phyloP scores from a whole-genome alignment of 1,140 invertebrate genomes.

The Drosophila orena region DNA sequence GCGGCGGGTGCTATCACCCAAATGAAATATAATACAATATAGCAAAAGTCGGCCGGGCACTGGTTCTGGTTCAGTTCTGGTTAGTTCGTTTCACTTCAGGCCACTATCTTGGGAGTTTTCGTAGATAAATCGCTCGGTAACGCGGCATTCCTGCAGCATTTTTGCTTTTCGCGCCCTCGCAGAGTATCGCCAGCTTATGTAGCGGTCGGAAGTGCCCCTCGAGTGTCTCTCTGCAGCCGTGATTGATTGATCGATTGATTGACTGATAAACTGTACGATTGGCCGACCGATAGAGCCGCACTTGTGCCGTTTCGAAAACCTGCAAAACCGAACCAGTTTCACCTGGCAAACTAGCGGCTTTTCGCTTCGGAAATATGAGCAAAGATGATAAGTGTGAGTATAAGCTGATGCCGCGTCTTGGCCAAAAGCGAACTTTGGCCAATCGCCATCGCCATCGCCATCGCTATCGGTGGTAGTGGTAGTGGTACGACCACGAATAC shows the following conservation, averaged over 20 bases:
- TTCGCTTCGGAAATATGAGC: conserved; percentile 67
- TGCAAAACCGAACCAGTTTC: conserved; percentile 4
- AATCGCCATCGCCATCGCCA: conserved; percentile 28
- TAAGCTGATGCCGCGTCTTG: conserved; percentile 4
- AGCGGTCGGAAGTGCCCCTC: conserved; percentile 42
- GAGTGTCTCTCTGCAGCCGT: conserved; percentile 31
- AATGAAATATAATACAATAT: conserved; percentile 79
- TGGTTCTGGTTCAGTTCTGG: conserved; percentile 23
- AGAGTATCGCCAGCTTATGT: conserved; percentile 51
- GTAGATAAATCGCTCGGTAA: conserved; percentile 73
- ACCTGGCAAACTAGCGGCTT: conserved; percentile 35
- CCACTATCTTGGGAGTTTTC: conserved; percentile 80
- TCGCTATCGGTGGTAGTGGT: conserved; percentile 28
- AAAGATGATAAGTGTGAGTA: conserved; percentile 82
- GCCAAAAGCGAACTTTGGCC: conserved; percentile 48
- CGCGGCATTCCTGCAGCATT: conserved; percentile 59
- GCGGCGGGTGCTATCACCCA: conserved; percentile 56
- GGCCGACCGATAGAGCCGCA: conserved; percentile 22
- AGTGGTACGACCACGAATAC: conserved; percentile 1
- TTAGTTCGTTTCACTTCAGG: conserved; percentile 44
- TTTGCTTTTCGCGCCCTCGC: conserved; percentile 44
- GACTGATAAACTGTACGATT: conserved; percentile 13
- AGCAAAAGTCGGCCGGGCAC: conserved; percentile 37
- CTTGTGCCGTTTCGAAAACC: background rate
- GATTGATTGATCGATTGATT: conserved; percentile 46